Percentiles rank a stretch among this genome's conserved stretches.
These are phyloP conservation scores for Mystacides longicornis DNA, from an alignment of 2,888 invertebrate genomes.

Conservation along the genomic window DNA sequence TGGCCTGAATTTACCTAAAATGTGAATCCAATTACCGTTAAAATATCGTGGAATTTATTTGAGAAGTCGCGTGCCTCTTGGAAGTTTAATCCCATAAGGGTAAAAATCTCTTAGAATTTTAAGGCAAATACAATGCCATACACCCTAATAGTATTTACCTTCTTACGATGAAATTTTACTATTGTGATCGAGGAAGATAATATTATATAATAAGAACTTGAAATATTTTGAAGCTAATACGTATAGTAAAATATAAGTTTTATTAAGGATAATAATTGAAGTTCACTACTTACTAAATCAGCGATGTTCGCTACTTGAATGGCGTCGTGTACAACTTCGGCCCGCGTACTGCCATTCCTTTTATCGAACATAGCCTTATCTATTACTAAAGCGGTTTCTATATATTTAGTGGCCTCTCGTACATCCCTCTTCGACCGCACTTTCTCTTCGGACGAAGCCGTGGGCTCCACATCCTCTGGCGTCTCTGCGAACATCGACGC, in stretches of 20 bases:
- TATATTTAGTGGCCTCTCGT: constrained; percentile 85
- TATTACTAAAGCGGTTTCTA: constrained; percentile 91
- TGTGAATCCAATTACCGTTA: not conserved
- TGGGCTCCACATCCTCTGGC: not conserved
- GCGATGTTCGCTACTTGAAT: constrained; percentile 97
- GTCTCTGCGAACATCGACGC: not conserved
- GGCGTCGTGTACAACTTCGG: constrained; percentile 88
- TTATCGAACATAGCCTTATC: constrained; percentile 96
- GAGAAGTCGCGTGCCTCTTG: too few relatives aligned
- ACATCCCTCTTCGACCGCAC: constrained; percentile 59
- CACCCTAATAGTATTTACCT: too few relatives aligned
- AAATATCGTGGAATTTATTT: not conserved
- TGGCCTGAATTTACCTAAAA: not conserved
- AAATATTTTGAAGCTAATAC: too few relatives aligned
- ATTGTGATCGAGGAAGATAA: too few relatives aligned
- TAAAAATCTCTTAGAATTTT: too few relatives aligned
- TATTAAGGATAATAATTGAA: too few relatives aligned
- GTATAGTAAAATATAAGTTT: too few relatives aligned
- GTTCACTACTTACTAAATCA: constrained; percentile 83
- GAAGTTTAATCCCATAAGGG: too few relatives aligned
- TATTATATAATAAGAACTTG: too few relatives aligned
- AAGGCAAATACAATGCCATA: too few relatives aligned
- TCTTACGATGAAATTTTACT: too few relatives aligned
- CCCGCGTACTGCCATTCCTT: constrained; percentile 79
- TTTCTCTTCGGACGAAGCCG: not conserved